Base-by-base conservation (phyloP, 2,888 invertebrate species). In the Drosophila demipolita region DNA sequence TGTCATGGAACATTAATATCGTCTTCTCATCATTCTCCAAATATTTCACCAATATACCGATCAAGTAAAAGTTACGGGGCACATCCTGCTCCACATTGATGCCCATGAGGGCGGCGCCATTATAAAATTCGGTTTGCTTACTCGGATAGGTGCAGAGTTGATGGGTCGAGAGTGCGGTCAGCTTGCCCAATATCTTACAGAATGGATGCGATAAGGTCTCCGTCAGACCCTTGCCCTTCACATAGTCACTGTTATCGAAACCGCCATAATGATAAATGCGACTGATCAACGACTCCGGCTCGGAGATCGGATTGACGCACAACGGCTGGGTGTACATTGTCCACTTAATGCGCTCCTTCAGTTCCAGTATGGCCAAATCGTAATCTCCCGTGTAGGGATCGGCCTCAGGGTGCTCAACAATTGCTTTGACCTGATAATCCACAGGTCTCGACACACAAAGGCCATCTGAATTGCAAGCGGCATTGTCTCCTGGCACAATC, bases 401-500 rank as follows among this genome's bases (percentile, higher is more conserved):
- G 3, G 58, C 66, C 7, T 57, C 20, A 1, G 86, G 86, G 65
- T 86, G 73, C 26, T 81, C 42, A 29, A 52, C 70, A 17, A 87
- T 79, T 35, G 71, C 68, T 0, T 53, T 48, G 12, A 87, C 66
- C 1, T n/a, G 49, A 32, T 73, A 55, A 17, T 75, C 61, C 38
- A 69, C 69, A 0, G 86, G 87, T 0, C 73, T 75, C 0, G 80
- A 70, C 12, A 83, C 81, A 67, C 86, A 87, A 29, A 77, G 87
- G 0, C 83, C 86, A 15, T 64, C 70, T 0, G 7, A 36, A 62
- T 83, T 78, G 63, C 85, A 86, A 5, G 53, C 54, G 12, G 54
- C 66, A 15, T 70, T 60, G 8, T 72, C 68, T 0, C 75, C 70
- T 8, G 67, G 57, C 1, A 50, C 0, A 32, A 68, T 48, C 6